Conservation (phyloP, 2,797 vertebrate genomes). For the Pteropus rufus region DNA sequence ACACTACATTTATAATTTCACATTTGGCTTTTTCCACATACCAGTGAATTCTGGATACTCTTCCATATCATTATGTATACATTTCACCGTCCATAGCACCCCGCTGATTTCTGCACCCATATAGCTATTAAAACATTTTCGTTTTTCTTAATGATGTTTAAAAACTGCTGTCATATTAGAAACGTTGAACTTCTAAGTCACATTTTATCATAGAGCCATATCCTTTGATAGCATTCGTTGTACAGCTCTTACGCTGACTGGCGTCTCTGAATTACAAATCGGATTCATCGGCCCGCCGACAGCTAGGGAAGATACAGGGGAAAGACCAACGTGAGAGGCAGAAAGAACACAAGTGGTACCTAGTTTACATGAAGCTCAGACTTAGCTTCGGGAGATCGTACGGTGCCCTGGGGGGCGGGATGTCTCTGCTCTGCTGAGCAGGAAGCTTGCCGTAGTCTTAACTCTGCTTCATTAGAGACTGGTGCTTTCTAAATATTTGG, state of each 20-base stretch:
- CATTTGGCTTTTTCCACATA: not conserved
- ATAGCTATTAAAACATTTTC: not conserved
- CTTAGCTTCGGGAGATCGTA: not conserved
- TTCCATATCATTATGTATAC: not conserved
- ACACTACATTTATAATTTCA: not conserved
- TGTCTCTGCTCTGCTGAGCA: not conserved
- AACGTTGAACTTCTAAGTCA: not conserved
- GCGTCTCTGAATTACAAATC: not conserved
- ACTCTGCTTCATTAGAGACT: not conserved
- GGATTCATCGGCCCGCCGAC: not conserved
- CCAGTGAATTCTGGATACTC: not conserved
- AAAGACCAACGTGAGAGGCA: not conserved
- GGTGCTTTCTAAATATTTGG: not conserved
- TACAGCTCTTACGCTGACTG: not conserved
- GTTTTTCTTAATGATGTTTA: not conserved
- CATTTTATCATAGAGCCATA: not conserved
- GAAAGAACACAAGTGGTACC: not conserved
- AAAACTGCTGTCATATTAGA: not conserved
- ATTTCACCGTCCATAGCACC: not conserved
- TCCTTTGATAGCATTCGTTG: not conserved
- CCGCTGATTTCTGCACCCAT: not conserved
- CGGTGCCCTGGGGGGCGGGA: no score
- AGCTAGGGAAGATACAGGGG: not conserved
- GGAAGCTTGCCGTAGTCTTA: not conserved
- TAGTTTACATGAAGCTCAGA: not conserved